Conservation (phyloP, 1,140 invertebrate species). For the Monochamus saltuarius region DNA sequence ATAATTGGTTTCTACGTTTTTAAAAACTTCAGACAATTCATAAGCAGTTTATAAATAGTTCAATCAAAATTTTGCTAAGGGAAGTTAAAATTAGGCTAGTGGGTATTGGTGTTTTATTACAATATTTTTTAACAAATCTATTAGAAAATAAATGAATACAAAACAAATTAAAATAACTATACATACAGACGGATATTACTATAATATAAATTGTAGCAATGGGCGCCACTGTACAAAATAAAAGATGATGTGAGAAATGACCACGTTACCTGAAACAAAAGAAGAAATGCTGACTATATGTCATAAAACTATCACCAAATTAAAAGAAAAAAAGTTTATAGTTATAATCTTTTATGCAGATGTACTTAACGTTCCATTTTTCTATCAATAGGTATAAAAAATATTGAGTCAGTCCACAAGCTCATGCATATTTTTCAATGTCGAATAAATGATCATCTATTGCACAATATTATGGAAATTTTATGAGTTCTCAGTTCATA, state of each 20-base stretch:
- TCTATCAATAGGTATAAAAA: too few relatives aligned
- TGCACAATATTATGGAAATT: too few relatives aligned
- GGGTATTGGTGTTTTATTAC: slow-evolving; percentile 27
- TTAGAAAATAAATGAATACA: slow-evolving; percentile 27
- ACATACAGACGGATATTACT: slow-evolving; percentile 42
- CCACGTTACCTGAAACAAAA: slow-evolving; percentile 30
- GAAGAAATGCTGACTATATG: background rate
- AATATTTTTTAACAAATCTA: slow-evolving; percentile 30
- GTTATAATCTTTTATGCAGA: too few relatives aligned
- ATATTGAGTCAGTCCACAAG: too few relatives aligned
- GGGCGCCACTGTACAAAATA: slow-evolving; percentile 37
- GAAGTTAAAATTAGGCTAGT: slow-evolving; percentile 36
- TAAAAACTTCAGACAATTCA: too few relatives aligned
- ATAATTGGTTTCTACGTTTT: too few relatives aligned
- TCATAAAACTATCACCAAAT: background rate
- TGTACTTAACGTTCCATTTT: too few relatives aligned
- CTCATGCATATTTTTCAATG: too few relatives aligned
- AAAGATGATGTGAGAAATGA: slow-evolving; percentile 29
- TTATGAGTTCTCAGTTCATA: too few relatives aligned
- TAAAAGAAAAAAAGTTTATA: too few relatives aligned
- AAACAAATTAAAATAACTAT: slow-evolving; percentile 32
- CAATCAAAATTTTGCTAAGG: background rate
- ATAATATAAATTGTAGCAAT: slow-evolving; percentile 35
- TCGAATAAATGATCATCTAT: too few relatives aligned
- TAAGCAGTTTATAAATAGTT: too few relatives aligned